phyloP scores from a whole-genome alignment of 2,888 invertebrate genomes.

The Dermolepida albohirtum region DNA sequence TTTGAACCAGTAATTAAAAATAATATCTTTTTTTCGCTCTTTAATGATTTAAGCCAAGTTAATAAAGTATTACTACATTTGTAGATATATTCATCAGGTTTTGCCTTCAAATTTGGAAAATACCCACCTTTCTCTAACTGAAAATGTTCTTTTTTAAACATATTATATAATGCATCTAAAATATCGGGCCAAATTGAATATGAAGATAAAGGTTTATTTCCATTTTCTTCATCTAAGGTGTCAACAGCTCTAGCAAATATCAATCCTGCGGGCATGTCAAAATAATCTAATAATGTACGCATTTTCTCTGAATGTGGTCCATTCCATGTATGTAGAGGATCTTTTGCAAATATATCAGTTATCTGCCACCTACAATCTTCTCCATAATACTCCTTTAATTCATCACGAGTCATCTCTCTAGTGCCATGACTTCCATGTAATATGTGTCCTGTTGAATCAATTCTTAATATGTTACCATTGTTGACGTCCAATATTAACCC shows the following conservation, averaged over 20 bases:
- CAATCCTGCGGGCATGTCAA: slow-evolving; percentile 76
- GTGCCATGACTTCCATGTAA: slow-evolving; percentile 77
- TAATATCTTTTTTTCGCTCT: slow-evolving; percentile 67
- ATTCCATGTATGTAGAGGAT: slow-evolving; percentile 73
- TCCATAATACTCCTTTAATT: slow-evolving; percentile 72
- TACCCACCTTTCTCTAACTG: slow-evolving; percentile 70
- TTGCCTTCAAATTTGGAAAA: slow-evolving; percentile 70
- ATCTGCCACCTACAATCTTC: slow-evolving; percentile 69
- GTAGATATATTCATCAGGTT: slow-evolving; percentile 72
- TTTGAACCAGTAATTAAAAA: slow-evolving; percentile 81
- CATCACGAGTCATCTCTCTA: slow-evolving; percentile 65
- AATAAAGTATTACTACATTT: slow-evolving; percentile 68
- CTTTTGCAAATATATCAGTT: slow-evolving; percentile 67
- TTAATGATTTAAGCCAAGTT: slow-evolving; percentile 72
- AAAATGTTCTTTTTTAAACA: slow-evolving; percentile 73
- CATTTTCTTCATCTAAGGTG: slow-evolving; percentile 68
- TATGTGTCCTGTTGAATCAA: slow-evolving; percentile 72
- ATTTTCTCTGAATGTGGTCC: slow-evolving; percentile 71
- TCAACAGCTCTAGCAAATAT: slow-evolving; percentile 77
- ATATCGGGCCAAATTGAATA: slow-evolving; percentile 77
- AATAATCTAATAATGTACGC: slow-evolving; percentile 78
- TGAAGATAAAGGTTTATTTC: slow-evolving; percentile 52
- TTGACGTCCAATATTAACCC: slow-evolving; percentile 79
- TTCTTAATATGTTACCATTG: slow-evolving; percentile 74
- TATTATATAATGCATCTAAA: slow-evolving; percentile 70